Evolutionary conservation across 1,140 invertebrate genomes (phyloP).

Genomic region (Zophobas morio): DNA sequence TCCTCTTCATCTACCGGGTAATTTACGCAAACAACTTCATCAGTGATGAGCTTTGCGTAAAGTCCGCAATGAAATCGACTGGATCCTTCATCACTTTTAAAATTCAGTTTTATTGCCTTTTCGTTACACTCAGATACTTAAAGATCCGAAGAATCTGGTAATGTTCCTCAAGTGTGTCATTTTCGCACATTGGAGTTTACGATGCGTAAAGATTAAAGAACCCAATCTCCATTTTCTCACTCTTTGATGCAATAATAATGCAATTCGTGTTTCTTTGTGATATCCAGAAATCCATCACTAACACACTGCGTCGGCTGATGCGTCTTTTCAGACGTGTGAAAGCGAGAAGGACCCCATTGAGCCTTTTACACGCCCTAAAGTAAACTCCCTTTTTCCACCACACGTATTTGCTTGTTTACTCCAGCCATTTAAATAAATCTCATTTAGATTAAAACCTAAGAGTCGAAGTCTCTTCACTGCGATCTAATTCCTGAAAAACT

Average conservation of each 20-base stretch:
- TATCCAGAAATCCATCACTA: not conserved
- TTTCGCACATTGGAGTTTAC: not conserved
- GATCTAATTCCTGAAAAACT: constrained; percentile 30
- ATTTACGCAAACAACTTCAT: constrained; percentile 25
- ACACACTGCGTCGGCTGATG: not conserved
- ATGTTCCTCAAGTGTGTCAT: not conserved
- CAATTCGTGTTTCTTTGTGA: constrained; percentile 8
- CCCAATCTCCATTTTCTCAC: not conserved
- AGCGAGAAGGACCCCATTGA: not conserved
- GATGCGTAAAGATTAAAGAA: constrained; percentile 4
- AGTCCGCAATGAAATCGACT: not conserved
- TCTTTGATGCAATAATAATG: constrained; percentile 17
- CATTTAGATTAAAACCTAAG: constrained; percentile 5
- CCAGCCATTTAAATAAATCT: constrained; percentile 18
- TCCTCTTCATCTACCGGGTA: constrained; percentile 11
- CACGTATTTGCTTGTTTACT: constrained; percentile 1
- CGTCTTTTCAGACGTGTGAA: not conserved
- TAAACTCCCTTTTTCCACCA: not conserved
- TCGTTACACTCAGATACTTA: not conserved
- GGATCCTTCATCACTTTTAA: not conserved
- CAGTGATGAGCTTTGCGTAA: constrained; percentile 23
- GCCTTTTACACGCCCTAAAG: not conserved
- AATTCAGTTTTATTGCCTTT: not conserved
- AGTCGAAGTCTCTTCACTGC: not conserved
- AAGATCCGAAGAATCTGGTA: not conserved